Percentiles rank a stretch among this genome's conserved stretches.
Conservation (phyloP, 1,140 invertebrate species). For the Aphidius ervi region DNA sequence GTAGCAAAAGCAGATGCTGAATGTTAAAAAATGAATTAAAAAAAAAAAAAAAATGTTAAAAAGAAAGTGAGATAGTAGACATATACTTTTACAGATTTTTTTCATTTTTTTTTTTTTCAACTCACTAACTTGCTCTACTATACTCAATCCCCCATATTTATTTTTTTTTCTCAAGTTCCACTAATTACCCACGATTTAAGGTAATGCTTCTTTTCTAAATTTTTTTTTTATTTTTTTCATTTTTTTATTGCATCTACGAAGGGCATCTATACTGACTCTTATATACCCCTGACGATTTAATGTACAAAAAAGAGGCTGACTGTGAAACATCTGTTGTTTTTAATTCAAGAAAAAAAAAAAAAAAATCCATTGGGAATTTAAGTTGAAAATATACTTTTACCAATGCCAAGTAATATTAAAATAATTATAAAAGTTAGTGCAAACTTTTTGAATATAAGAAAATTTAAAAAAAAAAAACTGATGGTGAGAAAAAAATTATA, state of each 20-base stretch:
- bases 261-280: constrained; percentile 17
- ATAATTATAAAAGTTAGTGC: no score
- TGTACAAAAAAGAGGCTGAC: constrained; percentile 16
- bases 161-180: constrained; percentile 3
- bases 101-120: no score
- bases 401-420: no score
- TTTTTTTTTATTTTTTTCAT: neutral
- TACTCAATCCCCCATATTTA: neutral
- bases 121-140: no score
- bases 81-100: no score
- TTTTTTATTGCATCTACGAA: constrained; percentile 9
- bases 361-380: neutral
- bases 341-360: constrained; percentile 5
- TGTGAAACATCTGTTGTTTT: constrained; percentile 18
- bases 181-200: constrained; percentile 29
- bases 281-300: constrained; percentile 20
- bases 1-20: constrained; percentile 2
- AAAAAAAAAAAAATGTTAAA: no score
- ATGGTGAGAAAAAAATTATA: no score
- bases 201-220: constrained; percentile 22
- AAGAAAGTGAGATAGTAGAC: no score
- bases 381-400: no score
- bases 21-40: no score
- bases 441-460: no score
- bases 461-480: no score